phyloP scores from a whole-genome alignment of 2,797 vertebrate species.

The Gadopsis bispinosus region DNA sequence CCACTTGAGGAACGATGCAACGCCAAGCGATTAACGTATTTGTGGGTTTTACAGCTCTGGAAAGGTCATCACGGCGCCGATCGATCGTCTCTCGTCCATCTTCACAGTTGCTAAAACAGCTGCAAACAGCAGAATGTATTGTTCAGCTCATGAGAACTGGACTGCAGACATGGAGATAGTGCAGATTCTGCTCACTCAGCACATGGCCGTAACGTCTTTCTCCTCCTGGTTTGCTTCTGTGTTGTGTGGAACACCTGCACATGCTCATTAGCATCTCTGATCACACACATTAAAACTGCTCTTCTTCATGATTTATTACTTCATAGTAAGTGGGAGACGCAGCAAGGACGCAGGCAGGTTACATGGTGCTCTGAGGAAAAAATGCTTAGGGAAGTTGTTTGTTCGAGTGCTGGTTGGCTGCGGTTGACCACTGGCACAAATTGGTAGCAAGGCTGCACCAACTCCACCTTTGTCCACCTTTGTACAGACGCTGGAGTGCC shows the following conservation, averaged over 20 bases:
- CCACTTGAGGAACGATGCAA: too few relatives aligned
- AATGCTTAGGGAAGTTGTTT: background rate
- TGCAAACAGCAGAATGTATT: too few relatives aligned
- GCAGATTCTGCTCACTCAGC: too few relatives aligned
- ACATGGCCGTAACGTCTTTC: too few relatives aligned
- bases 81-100: too few relatives aligned
- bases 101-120: too few relatives aligned
- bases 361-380: background rate
- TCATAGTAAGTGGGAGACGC: background rate
- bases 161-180: too few relatives aligned
- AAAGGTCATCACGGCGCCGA: too few relatives aligned
- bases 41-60: too few relatives aligned
- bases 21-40: too few relatives aligned
- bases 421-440: background rate
- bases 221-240: too few relatives aligned
- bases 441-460: background rate
- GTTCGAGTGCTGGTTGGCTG: background rate
- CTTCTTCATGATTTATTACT: background rate
- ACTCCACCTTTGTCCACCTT: background rate
- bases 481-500: background rate
- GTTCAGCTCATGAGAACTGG: too few relatives aligned
- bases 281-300: background rate
- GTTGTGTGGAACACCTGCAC: background rate
- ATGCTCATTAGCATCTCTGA: background rate
- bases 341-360: background rate